These are phyloP conservation scores for Octonoba sinensis DNA, from an alignment of 2,888 invertebrate species.

Conservation along the genomic window DNA sequence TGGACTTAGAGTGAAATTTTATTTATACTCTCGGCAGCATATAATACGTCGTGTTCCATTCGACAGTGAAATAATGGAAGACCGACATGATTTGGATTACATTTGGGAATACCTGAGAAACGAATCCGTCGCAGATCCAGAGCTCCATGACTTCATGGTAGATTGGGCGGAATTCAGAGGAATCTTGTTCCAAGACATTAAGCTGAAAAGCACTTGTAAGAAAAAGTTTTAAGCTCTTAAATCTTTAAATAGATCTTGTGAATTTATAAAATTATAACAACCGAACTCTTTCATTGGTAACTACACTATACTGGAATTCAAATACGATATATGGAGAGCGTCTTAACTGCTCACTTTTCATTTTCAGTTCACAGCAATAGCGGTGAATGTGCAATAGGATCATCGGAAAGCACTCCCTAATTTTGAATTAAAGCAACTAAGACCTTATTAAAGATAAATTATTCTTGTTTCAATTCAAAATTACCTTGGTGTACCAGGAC, in stretches of 20 bases:
- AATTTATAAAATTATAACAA: no score
- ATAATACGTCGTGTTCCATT: background rate
- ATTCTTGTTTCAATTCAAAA: no score
- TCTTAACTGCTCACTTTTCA: no score
- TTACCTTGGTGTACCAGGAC: no score
- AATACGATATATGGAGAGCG: no score
- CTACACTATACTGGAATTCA: no score
- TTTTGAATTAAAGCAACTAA: no score
- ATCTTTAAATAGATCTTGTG: background rate
- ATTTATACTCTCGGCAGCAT: conserved; percentile 4
- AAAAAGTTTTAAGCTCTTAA: background rate
- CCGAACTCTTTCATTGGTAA: no score
- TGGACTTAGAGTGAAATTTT: conserved; percentile 33
- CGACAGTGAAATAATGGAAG: background rate
- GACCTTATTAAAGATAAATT: no score
- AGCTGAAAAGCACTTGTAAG: conserved; percentile 38
- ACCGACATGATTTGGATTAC: conserved; percentile 3
- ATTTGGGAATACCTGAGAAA: conserved; percentile 26
- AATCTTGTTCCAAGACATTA: conserved; percentile 9
- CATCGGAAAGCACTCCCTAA: no score
- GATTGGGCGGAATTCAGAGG: conserved; percentile 17
- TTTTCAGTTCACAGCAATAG: no score
- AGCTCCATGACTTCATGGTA: background rate
- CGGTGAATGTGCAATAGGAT: no score
- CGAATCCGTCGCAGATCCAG: background rate